Base-by-base conservation (phyloP, 2,888 invertebrate species). In the Scaptomyza flava region DNA sequence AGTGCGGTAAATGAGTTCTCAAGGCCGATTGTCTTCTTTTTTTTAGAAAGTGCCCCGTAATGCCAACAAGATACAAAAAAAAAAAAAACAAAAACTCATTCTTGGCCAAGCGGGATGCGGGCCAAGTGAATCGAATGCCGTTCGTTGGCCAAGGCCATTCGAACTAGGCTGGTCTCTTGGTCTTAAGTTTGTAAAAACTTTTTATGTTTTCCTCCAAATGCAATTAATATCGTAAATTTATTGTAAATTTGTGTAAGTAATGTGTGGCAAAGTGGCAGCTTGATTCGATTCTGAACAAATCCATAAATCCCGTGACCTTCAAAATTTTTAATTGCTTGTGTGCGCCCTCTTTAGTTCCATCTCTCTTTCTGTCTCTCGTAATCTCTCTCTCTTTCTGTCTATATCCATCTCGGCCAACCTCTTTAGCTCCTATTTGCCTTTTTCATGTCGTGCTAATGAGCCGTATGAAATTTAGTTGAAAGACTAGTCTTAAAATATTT, bases 1-100 rank as follows among this genome's bases (percentile, higher is more conserved):
- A 45, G 17, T 43, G 53, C 12, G 17, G 11, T 48, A 17, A 33
- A 23, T 56, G 34, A 17, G 64, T 63, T 74, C 77, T 74, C 87
- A 83, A 87, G 82, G 82, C 64, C 85, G 27, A 17, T 67, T 56
- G 65, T 63, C 81, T 68, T 59, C 63, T 60, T 67, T 74, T 77
- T 51, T 77, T 81, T 81, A 72, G 80, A 81, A 81, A 81, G 80
- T 84, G 69, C 54, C 43, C 52, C 59, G 65, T 43, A 71, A 63
- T 52, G 61, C 23, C 42, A 43, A 34, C 11, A n/a, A 30, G 11
- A n/a, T 9, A n/a, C n/a, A 36, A 34, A 11, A 34, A 34, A 4
- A 12, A 12, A 11, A 12, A 34, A 12, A 14, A 46, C 30, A 12
- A 31, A 47, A 31, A 47, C 31, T 20, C 33, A 50, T n/a, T 50